Base-by-base conservation (phyloP, 2,113 vertebrate species). In the Neolamprologus tretocephalus region DNA sequence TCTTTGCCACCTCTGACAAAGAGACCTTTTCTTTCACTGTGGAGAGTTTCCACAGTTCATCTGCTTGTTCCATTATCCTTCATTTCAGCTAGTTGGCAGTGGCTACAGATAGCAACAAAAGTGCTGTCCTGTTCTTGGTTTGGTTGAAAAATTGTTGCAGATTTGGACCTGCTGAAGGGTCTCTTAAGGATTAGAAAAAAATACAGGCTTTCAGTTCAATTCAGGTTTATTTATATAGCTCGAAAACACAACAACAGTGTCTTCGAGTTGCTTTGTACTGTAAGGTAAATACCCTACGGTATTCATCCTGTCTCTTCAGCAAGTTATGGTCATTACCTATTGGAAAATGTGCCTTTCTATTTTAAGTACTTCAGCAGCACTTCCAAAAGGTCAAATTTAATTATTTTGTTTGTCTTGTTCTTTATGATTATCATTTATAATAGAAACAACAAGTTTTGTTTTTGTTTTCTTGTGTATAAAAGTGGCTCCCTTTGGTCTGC, bases 221-320 rank as follows among this genome's bases (percentile, higher is more conserved):
- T 45, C 40, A 45, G 1, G 21, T 45, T 73, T 47, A 26, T 47
- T 17, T 73, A 47, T 73, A 73, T 28, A 45, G 68, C 68, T 26
- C 21, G 1, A 17, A 45, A 45, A 45, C 14, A 28, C 68, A 1
- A 26, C 3, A 61, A 17, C 57, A 19, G 13, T 73, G 5, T 45
- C 21, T 45, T 73, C 9, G 0, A 73, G 5, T 0, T 4, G 21
- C 37, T 73, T 73, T 45, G 40, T 16, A 45, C 21, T 45, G 40
- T 73, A 73, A 17, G 8, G 13, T 17, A 45, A 73, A 73, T 26
- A 17, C 13, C 11, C 19, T 71, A 17, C 1, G 0, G 40, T 45
- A 10, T 73, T 45, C 21, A 0, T 73, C 13, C 40, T 0, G 1
- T n/a, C 6, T 51, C 73, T 31, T 28, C 42, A 75, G 16, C 5